Percentiles rank a stretch among this genome's conserved stretches.
Evolutionary conservation across 35 echinoderm and acorn worm genomes (phyloP).

Genomic region (Strongylocentrotus purpuratus): DNA sequence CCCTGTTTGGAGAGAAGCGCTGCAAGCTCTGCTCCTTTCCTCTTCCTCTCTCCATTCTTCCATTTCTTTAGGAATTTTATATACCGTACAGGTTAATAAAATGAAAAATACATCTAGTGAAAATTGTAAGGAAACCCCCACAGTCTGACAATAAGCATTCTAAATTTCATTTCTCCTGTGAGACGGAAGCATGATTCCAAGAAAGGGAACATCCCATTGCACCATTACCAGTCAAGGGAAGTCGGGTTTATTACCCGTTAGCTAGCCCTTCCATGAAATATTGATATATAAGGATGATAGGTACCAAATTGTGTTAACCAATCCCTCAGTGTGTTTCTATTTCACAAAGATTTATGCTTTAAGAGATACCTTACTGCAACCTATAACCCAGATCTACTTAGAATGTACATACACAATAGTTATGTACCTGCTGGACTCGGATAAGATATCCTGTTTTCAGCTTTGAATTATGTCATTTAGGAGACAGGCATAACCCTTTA

Average conservation of each 20-base stretch:
- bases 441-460: too few species aligned
- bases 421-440: too few species aligned
- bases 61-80: not conserved
- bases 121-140: too few species aligned
- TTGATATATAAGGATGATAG: too few species aligned
- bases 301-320: too few species aligned
- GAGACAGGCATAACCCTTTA: too few species aligned
- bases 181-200: not conserved
- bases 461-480: too few species aligned
- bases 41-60: not conserved
- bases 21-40: not conserved
- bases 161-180: not conserved
- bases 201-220: not conserved
- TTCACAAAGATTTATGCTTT: too few species aligned
- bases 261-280: not conserved
- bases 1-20: constrained; percentile 25
- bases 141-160: too few species aligned
- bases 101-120: too few species aligned
- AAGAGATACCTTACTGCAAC: not conserved
- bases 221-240: not conserved
- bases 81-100: not conserved
- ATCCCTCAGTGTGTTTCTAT: too few species aligned
- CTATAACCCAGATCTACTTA: not conserved
- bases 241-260: not conserved
- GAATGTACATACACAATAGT: not conserved